Evolutionary conservation across 2,113 vertebrate species (phyloP).

Genomic region (Papio anubis): DNA sequence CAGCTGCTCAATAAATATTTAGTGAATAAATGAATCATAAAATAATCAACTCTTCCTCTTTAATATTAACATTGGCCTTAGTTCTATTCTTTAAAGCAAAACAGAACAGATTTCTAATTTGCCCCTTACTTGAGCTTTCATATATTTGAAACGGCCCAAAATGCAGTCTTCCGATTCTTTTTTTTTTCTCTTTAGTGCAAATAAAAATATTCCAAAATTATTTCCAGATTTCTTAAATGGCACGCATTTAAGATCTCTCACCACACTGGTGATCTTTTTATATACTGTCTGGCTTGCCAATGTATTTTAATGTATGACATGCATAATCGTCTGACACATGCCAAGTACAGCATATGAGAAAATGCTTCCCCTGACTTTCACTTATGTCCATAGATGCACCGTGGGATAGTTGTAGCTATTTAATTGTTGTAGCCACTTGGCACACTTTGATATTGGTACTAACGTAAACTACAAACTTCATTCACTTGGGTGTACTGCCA

Average conservation of each 20-base stretch:
- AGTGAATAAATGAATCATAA: neutral
- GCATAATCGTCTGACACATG: neutral
- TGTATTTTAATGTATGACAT: neutral
- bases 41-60: neutral
- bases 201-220: neutral
- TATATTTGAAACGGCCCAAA: neutral
- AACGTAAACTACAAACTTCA: neutral
- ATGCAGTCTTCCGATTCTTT: neutral
- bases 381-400: accelerated
- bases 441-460: neutral
- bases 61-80: neutral
- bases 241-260: neutral
- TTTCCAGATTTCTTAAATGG: neutral
- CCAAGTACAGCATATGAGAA: neutral
- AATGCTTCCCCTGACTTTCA: neutral
- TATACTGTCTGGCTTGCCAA: neutral
- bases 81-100: neutral
- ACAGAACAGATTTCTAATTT: neutral
- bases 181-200: neutral
- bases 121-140: neutral
- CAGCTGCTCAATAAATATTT: neutral
- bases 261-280: neutral
- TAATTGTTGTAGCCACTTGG: neutral
- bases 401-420: neutral
- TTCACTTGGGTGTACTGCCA: neutral